Percentiles rank a stretch among this genome's conserved stretches.
These are phyloP conservation scores for Hydrozoanthus tunicans DNA, from an alignment of 64 coral and sea anemone genomes.

Conservation along the genomic window DNA sequence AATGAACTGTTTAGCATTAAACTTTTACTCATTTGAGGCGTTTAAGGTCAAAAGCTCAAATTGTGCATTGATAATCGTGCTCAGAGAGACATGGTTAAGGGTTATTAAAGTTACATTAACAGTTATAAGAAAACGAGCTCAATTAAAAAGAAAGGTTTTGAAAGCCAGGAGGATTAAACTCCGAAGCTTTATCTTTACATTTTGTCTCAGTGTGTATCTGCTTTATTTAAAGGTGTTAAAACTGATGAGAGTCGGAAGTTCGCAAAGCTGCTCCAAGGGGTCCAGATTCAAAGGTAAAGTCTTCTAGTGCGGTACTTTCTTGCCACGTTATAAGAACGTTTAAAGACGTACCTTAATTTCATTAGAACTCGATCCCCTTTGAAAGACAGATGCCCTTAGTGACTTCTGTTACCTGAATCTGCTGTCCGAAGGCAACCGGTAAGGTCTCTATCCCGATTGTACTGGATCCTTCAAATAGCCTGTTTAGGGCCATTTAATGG, in stretches of 20 bases:
- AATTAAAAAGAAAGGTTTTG: constrained; percentile 5
- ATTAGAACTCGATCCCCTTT: constrained; percentile 40
- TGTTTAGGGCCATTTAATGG: too few species aligned
- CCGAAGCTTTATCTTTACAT: constrained; percentile 1
- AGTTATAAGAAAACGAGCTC: constrained; percentile 46
- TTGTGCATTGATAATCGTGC: neutral
- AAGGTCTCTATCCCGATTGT: neutral
- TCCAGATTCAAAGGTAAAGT: neutral
- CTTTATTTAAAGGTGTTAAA: constrained; percentile 58
- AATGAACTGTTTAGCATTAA: constrained; percentile 24
- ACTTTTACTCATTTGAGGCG: neutral
- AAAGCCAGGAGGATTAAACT: constrained; percentile 5
- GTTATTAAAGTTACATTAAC: constrained; percentile 27
- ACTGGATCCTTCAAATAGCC: too few species aligned
- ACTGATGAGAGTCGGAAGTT: constrained; percentile 51
- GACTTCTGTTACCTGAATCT: neutral
- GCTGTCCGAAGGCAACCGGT: neutral
- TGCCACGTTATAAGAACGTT: constrained; percentile 17
- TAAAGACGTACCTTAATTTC: constrained; percentile 39
- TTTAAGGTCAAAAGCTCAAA: neutral
- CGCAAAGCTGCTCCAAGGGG: constrained; percentile 38
- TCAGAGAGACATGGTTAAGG: neutral
- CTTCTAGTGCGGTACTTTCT: neutral
- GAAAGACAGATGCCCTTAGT: neutral
- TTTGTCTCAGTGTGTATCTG: constrained; percentile 14